These are phyloP conservation scores for Ammodytes dubius DNA, from an alignment of 2,113 vertebrate species.

Conservation along the genomic window DNA sequence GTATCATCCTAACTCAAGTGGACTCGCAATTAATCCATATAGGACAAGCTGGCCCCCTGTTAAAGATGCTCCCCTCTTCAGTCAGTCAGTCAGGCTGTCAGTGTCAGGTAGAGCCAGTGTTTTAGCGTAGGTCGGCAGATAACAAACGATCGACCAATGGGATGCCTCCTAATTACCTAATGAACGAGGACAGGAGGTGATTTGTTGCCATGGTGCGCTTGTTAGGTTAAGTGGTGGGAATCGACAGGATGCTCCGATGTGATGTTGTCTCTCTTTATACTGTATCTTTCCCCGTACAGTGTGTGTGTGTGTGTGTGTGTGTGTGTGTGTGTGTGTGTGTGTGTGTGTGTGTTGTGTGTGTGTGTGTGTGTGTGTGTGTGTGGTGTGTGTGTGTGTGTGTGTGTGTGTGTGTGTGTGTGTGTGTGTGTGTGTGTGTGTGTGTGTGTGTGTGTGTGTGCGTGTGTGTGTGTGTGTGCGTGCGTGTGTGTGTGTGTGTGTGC, in stretches of 20 bases:
- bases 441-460: no score
- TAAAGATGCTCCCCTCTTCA: constrained; percentile 52
- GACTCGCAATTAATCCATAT: constrained; percentile 43
- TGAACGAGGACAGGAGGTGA: constrained; percentile 84
- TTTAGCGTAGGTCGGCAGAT: constrained; percentile 67
- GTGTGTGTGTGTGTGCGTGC: no score
- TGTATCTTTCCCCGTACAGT: constrained; percentile 45
- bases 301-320: background rate
- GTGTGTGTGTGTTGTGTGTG: no score
- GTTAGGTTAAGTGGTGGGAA: constrained; percentile 88
- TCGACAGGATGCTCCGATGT: constrained; percentile 77
- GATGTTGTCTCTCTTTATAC: constrained; percentile 54
- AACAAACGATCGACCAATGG: constrained; percentile 79
- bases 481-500: no score
- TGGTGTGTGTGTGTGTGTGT: no score
- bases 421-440: background rate
- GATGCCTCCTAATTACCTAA: constrained; percentile 86
- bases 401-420: no score
- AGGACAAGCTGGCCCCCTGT: constrained; percentile 5
- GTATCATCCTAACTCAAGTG: constrained; percentile 39
- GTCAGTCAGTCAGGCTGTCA: constrained; percentile 40
- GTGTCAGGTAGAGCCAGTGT: constrained; percentile 66
- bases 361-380: no score
- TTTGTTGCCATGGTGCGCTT: constrained; percentile 85
- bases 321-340: no score